phyloP scores from a whole-genome alignment of 2,888 invertebrate genomes.

The Drosophila quinaria region DNA sequence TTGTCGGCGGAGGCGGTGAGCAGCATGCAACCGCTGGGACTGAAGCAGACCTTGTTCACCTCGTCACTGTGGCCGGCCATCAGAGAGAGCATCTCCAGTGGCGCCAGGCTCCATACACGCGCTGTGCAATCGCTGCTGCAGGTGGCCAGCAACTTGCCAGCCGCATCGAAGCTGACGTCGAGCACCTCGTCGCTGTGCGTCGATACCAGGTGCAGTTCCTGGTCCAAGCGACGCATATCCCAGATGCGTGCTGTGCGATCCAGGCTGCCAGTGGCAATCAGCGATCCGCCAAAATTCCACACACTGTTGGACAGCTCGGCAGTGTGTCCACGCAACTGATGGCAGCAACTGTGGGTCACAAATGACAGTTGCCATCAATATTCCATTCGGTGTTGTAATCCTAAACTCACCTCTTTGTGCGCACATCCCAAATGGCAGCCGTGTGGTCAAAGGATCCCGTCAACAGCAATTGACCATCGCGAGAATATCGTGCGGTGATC shows the following conservation, averaged over 20 bases:
- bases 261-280: conserved; percentile 90
- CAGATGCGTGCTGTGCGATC: conserved; percentile 90
- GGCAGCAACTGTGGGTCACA: conserved; percentile 88
- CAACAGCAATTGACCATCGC: conserved; percentile 89
- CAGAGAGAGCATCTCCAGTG: conserved; percentile 85
- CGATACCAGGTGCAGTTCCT: conserved; percentile 87
- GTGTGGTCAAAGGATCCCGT: conserved; percentile 93
- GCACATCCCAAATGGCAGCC: conserved; percentile 91
- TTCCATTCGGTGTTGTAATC: neutral
- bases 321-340: conserved; percentile 88
- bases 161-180: conserved; percentile 91
- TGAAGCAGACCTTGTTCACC: conserved; percentile 92
- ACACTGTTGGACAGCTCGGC: conserved; percentile 90
- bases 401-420: conserved; percentile 87
- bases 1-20: conserved; percentile 92
- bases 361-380: too few species aligned
- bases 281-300: conserved; percentile 89
- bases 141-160: conserved; percentile 90
- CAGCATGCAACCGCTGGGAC: conserved; percentile 91
- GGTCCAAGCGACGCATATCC: conserved; percentile 87
- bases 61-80: conserved; percentile 90
- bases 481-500: conserved; percentile 90
- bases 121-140: conserved; percentile 92
- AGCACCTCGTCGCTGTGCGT: conserved; percentile 90
- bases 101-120: conserved; percentile 87